Evolutionary conservation across 1,140 invertebrate species (phyloP).

Genomic region (Campoletis sonorensis): DNA sequence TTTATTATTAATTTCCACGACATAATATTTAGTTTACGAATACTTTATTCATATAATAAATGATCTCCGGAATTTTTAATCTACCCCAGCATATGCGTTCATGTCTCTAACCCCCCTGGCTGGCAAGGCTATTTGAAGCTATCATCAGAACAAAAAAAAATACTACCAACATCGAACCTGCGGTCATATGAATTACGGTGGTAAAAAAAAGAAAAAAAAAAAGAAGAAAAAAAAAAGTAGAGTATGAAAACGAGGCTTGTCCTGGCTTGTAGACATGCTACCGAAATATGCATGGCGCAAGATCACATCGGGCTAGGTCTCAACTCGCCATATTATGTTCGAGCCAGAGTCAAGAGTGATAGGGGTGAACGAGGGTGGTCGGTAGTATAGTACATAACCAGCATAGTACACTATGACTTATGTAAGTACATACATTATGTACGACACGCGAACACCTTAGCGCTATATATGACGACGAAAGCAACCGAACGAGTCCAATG

Average conservation of each 20-base stretch:
- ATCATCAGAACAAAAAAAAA: neutral
- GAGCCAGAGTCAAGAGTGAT: neutral
- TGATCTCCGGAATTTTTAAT: too few relatives aligned
- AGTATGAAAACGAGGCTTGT: neutral
- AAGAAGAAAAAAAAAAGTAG: neutral
- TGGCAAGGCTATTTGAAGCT: too few relatives aligned
- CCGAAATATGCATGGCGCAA: constrained; percentile 33
- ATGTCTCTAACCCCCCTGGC: too few relatives aligned
- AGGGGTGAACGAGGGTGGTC: neutral
- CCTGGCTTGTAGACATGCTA: constrained; percentile 13
- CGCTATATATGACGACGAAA: constrained; percentile 46
- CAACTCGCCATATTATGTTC: constrained; percentile 17
- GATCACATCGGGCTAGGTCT: constrained; percentile 19
- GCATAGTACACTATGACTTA: neutral
- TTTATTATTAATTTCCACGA: too few relatives aligned
- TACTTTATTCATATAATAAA: too few relatives aligned
- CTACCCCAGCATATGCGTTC: too few relatives aligned
- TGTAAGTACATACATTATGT: constrained; percentile 37
- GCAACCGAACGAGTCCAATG: constrained; percentile 57
- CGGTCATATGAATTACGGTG: neutral
- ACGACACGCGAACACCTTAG: constrained; percentile 39
- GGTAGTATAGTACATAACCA: constrained; percentile 3
- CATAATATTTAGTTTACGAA: too few relatives aligned
- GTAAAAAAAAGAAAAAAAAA: neutral
- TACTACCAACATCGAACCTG: neutral